Conservation (phyloP, 2,113 vertebrate genomes). For the Oenanthe melanoleuca region DNA sequence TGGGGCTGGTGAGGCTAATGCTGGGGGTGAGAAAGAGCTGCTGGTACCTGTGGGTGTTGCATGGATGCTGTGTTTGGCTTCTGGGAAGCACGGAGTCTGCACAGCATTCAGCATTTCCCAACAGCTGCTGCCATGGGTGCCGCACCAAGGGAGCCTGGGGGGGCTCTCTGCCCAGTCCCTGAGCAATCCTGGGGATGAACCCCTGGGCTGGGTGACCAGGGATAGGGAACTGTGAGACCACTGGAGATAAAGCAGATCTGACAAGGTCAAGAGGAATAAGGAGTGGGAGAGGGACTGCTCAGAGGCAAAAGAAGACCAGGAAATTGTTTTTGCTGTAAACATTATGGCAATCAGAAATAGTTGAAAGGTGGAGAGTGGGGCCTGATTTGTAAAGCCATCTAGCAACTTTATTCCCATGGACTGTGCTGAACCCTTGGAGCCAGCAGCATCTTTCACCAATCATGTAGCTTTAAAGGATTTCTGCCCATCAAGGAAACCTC, state of each 20-base stretch:
- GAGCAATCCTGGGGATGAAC: neutral
- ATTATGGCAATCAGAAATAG: neutral
- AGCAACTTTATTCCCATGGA: neutral
- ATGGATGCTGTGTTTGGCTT: rapidly evolving
- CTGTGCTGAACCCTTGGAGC: neutral
- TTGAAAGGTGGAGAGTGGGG: neutral
- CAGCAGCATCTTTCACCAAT: neutral
- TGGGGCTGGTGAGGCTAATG: rapidly evolving
- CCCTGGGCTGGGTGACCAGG: neutral
- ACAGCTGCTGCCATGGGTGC: neutral
- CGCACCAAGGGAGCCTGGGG: rapidly evolving
- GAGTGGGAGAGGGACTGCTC: neutral
- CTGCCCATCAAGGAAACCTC: neutral
- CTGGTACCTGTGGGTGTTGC: rapidly evolving
- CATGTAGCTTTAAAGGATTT: neutral
- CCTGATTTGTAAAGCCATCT: neutral
- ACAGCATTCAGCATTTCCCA: rapidly evolving
- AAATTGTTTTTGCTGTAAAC: neutral
- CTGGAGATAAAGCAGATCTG: neutral
- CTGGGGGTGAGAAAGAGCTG: neutral
- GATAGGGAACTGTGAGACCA: neutral
- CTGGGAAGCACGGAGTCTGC: rapidly evolving
- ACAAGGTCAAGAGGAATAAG: neutral
- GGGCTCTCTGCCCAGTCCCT: neutral
- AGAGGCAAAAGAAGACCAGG: neutral